Evolutionary conservation across 2,113 vertebrate species (phyloP).

Genomic region (Oreotragus oreotragus): DNA sequence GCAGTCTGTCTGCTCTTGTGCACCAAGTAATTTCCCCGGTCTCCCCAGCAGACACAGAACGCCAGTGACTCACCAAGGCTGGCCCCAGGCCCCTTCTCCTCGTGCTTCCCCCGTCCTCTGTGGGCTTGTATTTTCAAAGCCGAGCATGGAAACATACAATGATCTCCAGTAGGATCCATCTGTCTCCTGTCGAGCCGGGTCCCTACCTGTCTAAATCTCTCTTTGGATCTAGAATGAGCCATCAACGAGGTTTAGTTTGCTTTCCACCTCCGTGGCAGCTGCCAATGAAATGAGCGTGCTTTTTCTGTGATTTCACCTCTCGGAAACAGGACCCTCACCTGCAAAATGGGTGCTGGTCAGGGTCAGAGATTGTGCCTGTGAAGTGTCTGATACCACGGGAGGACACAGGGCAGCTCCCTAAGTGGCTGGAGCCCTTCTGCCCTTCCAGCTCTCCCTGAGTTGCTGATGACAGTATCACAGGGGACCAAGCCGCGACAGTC

Average conservation of each 20-base stretch:
- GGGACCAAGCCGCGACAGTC: not conserved
- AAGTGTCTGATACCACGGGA: rapidly evolving
- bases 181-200: not conserved
- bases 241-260: not conserved
- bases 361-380: not conserved
- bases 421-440: not conserved
- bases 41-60: not conserved
- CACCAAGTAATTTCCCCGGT: not conserved
- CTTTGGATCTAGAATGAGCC: not conserved
- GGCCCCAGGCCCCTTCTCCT: not conserved
- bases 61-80: rapidly evolving
- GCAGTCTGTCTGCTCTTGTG: not conserved
- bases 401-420: rapidly evolving
- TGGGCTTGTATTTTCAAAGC: not conserved
- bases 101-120: not conserved
- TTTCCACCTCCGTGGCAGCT: not conserved
- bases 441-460: not conserved
- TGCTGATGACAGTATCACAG: not conserved
- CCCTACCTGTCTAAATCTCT: not conserved
- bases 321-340: not conserved
- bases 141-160: not conserved
- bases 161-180: not conserved
- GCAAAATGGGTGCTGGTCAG: too few species aligned
- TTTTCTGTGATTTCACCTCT: not conserved
- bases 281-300: not conserved